Conservation (phyloP, 1,140 invertebrate genomes). For the Aporrectodea caliginosa region DNA sequence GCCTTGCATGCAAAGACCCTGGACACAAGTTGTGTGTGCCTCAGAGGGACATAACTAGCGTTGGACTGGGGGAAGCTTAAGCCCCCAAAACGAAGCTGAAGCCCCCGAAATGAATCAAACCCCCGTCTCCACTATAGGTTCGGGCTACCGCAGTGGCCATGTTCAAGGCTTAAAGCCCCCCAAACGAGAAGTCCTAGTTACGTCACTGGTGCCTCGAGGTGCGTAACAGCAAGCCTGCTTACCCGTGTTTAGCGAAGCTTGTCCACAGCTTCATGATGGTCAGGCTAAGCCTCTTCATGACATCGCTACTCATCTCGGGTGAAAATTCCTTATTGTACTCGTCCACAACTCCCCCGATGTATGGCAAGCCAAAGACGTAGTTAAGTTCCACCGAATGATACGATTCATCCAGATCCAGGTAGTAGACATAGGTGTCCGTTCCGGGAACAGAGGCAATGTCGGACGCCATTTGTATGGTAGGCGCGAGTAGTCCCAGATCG, state of each 20-base stretch:
- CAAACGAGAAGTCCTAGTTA: no score
- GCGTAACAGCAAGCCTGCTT: no score
- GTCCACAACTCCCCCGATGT: conserved; percentile 14
- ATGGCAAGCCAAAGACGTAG: conserved; percentile 24
- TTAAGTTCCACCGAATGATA: conserved; percentile 29
- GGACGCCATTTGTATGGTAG: conserved; percentile 21
- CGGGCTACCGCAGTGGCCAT: no score
- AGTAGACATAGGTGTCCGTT: conserved; percentile 14
- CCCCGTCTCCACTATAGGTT: no score
- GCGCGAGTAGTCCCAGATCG: conserved; percentile 22
- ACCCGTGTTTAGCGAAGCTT: conserved; percentile 56
- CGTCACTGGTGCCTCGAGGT: no score
- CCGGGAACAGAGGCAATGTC: conserved; percentile 1
- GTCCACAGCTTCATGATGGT: conserved; percentile 54
- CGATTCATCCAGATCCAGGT: conserved; percentile 8
- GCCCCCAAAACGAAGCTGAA: no score
- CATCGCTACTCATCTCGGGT: background rate
- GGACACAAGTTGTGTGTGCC: no score
- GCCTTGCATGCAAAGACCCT: no score
- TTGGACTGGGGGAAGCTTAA: no score
- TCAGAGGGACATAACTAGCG: no score
- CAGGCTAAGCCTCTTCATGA: conserved; percentile 23
- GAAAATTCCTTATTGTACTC: background rate
- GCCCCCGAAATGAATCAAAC: no score
- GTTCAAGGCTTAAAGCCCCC: no score